Conservation (phyloP, 2,113 vertebrate species). For the Sminthopsis crassicaudata region DNA sequence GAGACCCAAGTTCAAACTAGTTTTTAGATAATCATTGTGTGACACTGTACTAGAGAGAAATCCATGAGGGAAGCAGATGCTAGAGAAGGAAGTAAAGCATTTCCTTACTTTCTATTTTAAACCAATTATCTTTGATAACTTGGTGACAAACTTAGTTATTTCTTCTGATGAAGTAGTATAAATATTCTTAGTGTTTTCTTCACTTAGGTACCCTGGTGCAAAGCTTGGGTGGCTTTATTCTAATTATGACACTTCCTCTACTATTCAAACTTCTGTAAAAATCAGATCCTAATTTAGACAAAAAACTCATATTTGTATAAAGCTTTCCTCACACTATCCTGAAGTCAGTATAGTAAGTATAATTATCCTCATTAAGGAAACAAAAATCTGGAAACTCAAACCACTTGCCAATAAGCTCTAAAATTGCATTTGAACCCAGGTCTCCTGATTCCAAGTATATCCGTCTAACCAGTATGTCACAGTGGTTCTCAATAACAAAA, state of each 20-base stretch:
- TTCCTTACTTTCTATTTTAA: neutral
- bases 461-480: neutral
- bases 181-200: neutral
- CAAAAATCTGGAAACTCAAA: neutral
- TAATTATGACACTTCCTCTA: neutral
- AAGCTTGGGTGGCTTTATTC: neutral
- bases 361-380: neutral
- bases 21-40: neutral
- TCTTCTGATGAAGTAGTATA: neutral
- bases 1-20: neutral
- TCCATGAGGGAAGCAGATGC: neutral
- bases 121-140: neutral
- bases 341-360: neutral
- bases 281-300: neutral
- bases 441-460: neutral
- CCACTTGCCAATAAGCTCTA: neutral
- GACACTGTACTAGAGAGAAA: neutral
- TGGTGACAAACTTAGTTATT: neutral
- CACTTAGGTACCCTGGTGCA: neutral
- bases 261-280: neutral
- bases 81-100: neutral
- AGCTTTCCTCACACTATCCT: neutral
- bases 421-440: neutral
- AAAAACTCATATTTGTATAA: neutral
- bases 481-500: neutral